Base-by-base conservation (phyloP, 30 jellyfish, hydroid and myxozoan species). In the Chironex yamaguchii region DNA sequence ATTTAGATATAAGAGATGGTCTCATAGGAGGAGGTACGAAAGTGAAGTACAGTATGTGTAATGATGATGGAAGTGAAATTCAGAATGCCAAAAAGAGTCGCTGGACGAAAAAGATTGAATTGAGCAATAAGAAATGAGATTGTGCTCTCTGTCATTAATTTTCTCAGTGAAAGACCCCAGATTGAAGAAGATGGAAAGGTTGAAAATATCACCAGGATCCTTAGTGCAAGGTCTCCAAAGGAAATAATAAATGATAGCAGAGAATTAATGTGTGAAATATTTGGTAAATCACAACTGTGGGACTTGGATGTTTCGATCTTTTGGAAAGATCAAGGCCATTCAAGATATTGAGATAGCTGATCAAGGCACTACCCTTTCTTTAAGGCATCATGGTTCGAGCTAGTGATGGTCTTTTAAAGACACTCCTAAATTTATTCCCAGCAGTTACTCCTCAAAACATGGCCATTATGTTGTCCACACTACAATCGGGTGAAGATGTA, bases 161-260 rank as follows among this genome's bases (percentile, higher is more conserved):
- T 66, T 66, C 79, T 66, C 79, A 62, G 67, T 3, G 79, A 27
- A 66, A 66, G 79, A 28, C 79, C 12, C 12, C 22, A 27, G 79
- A 66, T 66, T 66, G 79, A 66, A 66, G 79, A 66, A 66, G 79
- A 66, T 66, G 79, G 79, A 66, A 66, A 52, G 66, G 79, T 66
- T 66, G 79, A 66, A 66, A 66, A 3, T 21, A 21, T 63, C 22
- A 66, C 66, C 66, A 21, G 79, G 67, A 66, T 66, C 79, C 79
- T 21, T 27, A 28, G 66, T 22, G 67, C 79, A 27, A 66, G 66
- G 66, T 66, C 79, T 27, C 67, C 11, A 66, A 66, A 27, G 67
- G 66, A 27, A 66, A 66, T 3, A 12, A 9, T 4, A 54, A 21
- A 63, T 63, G 77, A 49, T 2, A 63, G 77, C 72, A 54, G 72